These are phyloP conservation scores for Mongoloraphidia duomilia DNA, from an alignment of 2,888 invertebrate genomes.

Conservation along the genomic window DNA sequence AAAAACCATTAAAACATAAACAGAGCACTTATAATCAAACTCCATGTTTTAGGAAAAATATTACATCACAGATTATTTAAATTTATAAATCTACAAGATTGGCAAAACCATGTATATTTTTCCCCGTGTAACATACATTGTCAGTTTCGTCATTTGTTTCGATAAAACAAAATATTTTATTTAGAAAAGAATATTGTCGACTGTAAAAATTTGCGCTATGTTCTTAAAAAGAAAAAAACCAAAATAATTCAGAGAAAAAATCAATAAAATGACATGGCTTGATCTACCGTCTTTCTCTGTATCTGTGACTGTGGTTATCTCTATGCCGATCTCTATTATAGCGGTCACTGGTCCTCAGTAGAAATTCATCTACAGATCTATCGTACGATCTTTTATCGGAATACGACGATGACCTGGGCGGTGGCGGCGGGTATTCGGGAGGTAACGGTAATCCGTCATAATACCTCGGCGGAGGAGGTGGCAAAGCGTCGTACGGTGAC, in stretches of 20 bases:
- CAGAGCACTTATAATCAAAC: too few species aligned
- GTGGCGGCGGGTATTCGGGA: conserved; percentile 54
- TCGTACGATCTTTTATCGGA: conserved; percentile 73
- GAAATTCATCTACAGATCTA: conserved; percentile 75
- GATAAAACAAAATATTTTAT: too few species aligned
- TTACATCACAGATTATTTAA: too few species aligned
- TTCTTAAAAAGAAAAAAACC: neutral
- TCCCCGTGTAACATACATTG: too few species aligned
- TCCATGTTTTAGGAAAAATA: too few species aligned
- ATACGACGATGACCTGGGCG: conserved; percentile 37
- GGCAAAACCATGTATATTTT: too few species aligned
- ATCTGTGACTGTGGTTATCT: conserved; percentile 30
- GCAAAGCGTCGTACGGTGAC: conserved; percentile 44
- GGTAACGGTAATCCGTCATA: conserved; percentile 61
- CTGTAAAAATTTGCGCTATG: too few species aligned
- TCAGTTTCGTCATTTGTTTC: too few species aligned
- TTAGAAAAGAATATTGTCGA: too few species aligned
- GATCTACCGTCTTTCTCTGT: conserved; percentile 31
- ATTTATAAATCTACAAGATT: too few species aligned
- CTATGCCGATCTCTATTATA: conserved; percentile 27
- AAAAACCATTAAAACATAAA: too few species aligned
- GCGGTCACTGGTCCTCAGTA: conserved; percentile 64
- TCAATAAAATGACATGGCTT: neutral
- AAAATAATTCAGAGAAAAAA: conserved; percentile 5
- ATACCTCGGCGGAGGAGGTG: conserved; percentile 66